Evolutionary conservation across 2,888 invertebrate genomes (phyloP).

Genomic region (Neria commutata): DNA sequence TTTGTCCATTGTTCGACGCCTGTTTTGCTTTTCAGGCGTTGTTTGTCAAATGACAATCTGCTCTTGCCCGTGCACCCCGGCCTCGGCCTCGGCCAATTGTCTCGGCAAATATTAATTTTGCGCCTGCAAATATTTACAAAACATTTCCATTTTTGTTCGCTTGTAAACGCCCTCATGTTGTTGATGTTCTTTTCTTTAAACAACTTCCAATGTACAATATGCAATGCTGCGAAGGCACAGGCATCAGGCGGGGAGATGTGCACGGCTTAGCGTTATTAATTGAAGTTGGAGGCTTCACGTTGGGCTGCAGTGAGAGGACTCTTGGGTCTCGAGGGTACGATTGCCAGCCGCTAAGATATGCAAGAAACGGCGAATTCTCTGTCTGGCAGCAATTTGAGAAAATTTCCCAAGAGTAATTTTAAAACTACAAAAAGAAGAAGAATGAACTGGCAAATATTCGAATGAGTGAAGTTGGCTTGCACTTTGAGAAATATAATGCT

Average conservation of each 20-base stretch:
- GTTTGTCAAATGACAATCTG: constrained; percentile 32
- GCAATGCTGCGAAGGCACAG: background rate
- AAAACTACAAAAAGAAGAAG: too few species aligned
- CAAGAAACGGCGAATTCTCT: too few species aligned
- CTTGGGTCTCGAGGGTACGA: too few species aligned
- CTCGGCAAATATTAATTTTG: constrained; percentile 22
- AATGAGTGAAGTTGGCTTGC: too few species aligned
- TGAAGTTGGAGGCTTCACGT: background rate
- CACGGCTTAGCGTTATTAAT: background rate
- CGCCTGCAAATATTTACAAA: constrained; percentile 51
- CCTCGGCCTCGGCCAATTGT: constrained; percentile 6
- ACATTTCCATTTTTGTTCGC: constrained; percentile 41
- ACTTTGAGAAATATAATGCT: too few species aligned
- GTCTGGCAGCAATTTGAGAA: too few species aligned
- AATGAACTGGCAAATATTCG: too few species aligned
- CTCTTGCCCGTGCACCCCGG: constrained; percentile 11
- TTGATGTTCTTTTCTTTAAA: background rate
- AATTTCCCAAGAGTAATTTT: too few species aligned
- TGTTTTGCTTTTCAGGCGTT: constrained; percentile 15
- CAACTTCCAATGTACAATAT: background rate
- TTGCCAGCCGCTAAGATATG: too few species aligned
- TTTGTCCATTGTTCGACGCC: constrained; percentile 34
- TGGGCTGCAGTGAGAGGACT: too few species aligned
- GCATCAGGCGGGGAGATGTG: too few species aligned
- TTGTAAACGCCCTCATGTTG: constrained; percentile 37